Evolutionary conservation across 2,888 invertebrate species (phyloP).

Genomic region (Creontiades dilutus): DNA sequence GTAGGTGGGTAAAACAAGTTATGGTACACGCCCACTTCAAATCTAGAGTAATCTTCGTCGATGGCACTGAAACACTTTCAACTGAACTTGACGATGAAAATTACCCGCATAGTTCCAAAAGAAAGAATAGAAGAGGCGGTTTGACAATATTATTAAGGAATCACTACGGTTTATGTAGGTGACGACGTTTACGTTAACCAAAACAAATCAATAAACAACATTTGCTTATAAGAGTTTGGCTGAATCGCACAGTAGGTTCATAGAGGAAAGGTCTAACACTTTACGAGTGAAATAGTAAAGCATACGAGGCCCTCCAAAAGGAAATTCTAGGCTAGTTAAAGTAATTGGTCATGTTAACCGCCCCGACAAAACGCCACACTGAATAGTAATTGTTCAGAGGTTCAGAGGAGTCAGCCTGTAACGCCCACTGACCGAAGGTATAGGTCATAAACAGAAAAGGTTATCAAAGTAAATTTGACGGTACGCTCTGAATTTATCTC

Average conservation of each 20-base stretch:
- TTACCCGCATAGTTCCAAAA: neutral
- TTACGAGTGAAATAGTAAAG: slow-evolving; percentile 65
- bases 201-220: slow-evolving; percentile 68
- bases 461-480: neutral
- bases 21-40: slow-evolving; percentile 61
- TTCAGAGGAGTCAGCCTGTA: slow-evolving; percentile 53
- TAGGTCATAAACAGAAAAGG: slow-evolving; percentile 66
- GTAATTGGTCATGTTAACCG: slow-evolving; percentile 68
- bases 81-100: neutral
- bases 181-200: slow-evolving; percentile 61
- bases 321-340: slow-evolving; percentile 71
- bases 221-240: neutral
- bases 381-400: slow-evolving; percentile 63
- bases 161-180: slow-evolving; percentile 41
- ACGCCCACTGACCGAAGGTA: slow-evolving; percentile 63
- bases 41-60: neutral
- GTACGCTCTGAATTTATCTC: neutral
- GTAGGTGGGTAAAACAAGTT: slow-evolving; percentile 39
- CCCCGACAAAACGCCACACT: slow-evolving; percentile 70
- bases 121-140: neutral
- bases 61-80: neutral
- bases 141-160: neutral
- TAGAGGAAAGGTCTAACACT: slow-evolving; percentile 13
- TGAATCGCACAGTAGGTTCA: slow-evolving; percentile 1
- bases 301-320: slow-evolving; percentile 68